Conservation (phyloP, 2,888 invertebrate genomes). For the Rhagophthalmus giganteus region DNA sequence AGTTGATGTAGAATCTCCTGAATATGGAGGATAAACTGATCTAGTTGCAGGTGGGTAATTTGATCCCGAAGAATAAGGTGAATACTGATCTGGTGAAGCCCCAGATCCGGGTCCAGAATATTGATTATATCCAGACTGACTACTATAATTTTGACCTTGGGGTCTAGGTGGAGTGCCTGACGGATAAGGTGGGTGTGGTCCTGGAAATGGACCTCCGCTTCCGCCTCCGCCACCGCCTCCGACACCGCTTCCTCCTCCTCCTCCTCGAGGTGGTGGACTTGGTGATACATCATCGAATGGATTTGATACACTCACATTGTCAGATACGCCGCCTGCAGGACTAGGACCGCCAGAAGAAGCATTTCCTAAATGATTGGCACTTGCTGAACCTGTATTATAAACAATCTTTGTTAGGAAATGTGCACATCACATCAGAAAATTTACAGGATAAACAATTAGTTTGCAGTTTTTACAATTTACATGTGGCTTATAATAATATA, state of each 20-base stretch:
- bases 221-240: too few species aligned
- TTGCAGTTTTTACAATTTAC: too few species aligned
- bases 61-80: slow-evolving; percentile 58
- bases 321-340: slow-evolving; percentile 59
- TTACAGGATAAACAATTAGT: too few species aligned
- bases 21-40: slow-evolving; percentile 77
- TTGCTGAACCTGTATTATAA: slow-evolving; percentile 49
- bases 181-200: slow-evolving; percentile 56
- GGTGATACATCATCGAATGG: slow-evolving; percentile 80
- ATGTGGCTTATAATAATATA: too few species aligned
- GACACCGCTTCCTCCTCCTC: too few species aligned
- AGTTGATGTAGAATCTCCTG: slow-evolving; percentile 57
- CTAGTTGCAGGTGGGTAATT: slow-evolving; percentile 67
- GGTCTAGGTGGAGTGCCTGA: slow-evolving; percentile 53
- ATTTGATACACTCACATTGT: slow-evolving; percentile 84
- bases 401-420: not conserved
- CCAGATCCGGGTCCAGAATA: slow-evolving; percentile 66
- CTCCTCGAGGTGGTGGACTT: slow-evolving; percentile 51
- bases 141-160: slow-evolving; percentile 60
- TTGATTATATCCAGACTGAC: slow-evolving; percentile 65
- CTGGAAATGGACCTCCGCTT: slow-evolving; percentile 52
- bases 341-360: slow-evolving; percentile 52
- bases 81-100: slow-evolving; percentile 61
- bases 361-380: slow-evolving; percentile 54
- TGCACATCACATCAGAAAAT: too few species aligned